phyloP scores from a whole-genome alignment of 2,797 vertebrate species.

The Sciurus carolinensis region DNA sequence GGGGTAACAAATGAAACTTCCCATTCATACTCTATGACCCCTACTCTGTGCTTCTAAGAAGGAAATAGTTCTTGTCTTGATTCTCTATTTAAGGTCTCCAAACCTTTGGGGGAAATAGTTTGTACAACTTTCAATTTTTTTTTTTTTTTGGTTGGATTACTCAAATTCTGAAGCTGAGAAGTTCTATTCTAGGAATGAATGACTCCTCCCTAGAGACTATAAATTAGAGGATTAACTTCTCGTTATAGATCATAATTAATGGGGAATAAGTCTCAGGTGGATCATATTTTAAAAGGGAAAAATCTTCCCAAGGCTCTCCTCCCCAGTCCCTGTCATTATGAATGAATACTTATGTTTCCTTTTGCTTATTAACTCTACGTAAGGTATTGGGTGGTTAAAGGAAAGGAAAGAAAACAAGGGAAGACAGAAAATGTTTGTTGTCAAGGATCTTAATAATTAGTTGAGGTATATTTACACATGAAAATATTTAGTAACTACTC shows the following conservation, averaged over 20 bases:
- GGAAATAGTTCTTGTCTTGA: background rate
- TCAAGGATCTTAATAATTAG: conserved; percentile 48
- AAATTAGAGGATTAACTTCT: conserved; percentile 28
- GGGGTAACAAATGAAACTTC: background rate
- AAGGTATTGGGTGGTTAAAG: background rate
- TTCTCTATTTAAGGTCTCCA: background rate
- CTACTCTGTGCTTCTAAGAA: conserved; percentile 23
- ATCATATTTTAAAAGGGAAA: background rate
- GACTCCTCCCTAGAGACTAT: conserved; percentile 15
- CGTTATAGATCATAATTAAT: conserved; percentile 48
- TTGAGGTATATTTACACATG: conserved; percentile 9
- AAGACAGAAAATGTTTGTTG: conserved; percentile 46
- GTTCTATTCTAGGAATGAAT: conserved; percentile 14
- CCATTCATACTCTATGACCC: background rate
- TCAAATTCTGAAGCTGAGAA: conserved; percentile 39
- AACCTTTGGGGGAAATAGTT: background rate
- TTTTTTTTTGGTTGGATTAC: conserved; percentile 25
- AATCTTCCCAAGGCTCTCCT: background rate
- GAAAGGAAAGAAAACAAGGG: background rate
- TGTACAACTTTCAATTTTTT: conserved; percentile 53
- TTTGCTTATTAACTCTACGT: conserved; percentile 34
- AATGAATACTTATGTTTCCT: conserved; percentile 22
- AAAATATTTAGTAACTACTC: conserved; percentile 53
- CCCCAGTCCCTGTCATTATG: background rate
- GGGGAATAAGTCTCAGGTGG: background rate